These are phyloP conservation scores for Phyllostomus discolor DNA, from an alignment of 2,113 vertebrate species.

Conservation along the genomic window DNA sequence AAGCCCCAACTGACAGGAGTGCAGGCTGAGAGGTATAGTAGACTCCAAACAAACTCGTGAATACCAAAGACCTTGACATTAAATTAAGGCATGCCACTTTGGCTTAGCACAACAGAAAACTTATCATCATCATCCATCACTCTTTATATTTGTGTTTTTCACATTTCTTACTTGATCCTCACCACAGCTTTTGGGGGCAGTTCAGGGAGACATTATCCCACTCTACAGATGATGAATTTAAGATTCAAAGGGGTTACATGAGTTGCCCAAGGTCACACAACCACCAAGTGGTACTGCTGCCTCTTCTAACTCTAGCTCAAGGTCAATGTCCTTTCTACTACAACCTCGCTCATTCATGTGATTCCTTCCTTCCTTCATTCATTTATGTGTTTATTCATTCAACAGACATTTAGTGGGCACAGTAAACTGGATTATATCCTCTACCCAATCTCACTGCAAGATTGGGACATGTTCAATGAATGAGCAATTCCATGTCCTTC, in stretches of 20 bases:
- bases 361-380: background rate
- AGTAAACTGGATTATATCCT: background rate
- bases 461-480: background rate
- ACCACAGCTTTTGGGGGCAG: background rate
- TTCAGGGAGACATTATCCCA: background rate
- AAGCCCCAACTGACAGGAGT: background rate
- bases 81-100: background rate
- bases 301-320: background rate
- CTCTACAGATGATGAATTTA: background rate
- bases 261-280: background rate
- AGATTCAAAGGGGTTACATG: background rate
- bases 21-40: no score
- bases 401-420: background rate
- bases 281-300: fast-evolving
- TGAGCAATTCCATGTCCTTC: background rate
- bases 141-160: background rate
- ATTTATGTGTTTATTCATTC: background rate
- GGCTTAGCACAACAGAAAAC: background rate
- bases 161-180: background rate
- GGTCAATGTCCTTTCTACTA: background rate
- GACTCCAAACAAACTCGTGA: background rate
- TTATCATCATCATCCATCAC: no score
- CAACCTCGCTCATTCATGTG: background rate
- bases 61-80: background rate
- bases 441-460: background rate